Base-by-base conservation (phyloP, 2,797 vertebrate genomes). In the Notoglanidium macrostoma region DNA sequence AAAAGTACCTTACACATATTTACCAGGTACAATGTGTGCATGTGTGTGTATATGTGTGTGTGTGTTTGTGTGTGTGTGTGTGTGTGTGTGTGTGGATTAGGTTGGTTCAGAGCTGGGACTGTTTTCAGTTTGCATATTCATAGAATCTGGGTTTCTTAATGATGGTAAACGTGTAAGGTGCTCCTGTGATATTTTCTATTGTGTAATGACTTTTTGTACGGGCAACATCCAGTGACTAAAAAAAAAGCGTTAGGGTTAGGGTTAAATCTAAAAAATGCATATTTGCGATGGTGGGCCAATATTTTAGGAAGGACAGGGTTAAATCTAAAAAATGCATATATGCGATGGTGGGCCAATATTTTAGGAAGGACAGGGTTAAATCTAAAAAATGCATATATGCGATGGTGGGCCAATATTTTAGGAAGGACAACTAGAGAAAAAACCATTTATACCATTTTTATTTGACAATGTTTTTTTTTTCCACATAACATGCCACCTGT, bases 381-480 rank as follows among this genome's bases (percentile, higher is more conserved):
- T 32, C 15, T 78, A 78, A 55, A 35, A 1, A 54, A 35, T 78
- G 51, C n/a, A 32, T 35, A 2, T 35, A n/a, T 74, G 29, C 57
- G 3, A 32, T 12, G 23, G 40, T 15, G 10, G 10, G 44, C 1
- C 74, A 77, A 32, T 77, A 29, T 54, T 32, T 77, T n/a, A 49
- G 6, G 2, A 63, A 83, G 8, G 7, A 19, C 26, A 15, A 23
- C 17, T 12, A 59, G 32, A 80, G 14, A 3, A 32, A n/a, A 23
- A 46, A 12, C 0, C 0, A 81, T 80, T 63, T 44, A 29, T 3
- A 32, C 26, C 23, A 65, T 82, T 82, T 82, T 65, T 57, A 68
- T 88, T 88, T 83, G 32, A 80, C 1, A 72, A 70, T 67, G 49
- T 73, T 67, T 70, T 80, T 86, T 81, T 57, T 77, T 87, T 46